Evolutionary conservation across 2,797 vertebrate genomes (phyloP).

Genomic region (Gadopsis bispinosus): DNA sequence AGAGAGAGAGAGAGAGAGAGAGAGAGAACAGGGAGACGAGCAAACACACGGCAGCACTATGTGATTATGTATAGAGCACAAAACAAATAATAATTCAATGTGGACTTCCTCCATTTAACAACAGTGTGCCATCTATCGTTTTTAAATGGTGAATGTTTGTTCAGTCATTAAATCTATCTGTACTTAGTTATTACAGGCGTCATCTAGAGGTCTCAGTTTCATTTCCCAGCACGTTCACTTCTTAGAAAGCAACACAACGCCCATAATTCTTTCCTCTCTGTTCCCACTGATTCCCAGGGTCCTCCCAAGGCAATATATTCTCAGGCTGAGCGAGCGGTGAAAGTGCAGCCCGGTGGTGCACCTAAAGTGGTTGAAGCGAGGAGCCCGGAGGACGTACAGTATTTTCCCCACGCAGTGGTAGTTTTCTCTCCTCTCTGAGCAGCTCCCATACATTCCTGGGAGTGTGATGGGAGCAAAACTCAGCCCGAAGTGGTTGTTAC

Average conservation of each 20-base stretch:
- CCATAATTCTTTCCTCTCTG: conserved; percentile 36
- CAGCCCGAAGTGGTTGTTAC: conserved; percentile 69
- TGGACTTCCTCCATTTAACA: neutral
- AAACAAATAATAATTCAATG: neutral
- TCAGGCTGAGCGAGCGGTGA: conserved; percentile 52
- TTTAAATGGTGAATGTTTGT: neutral
- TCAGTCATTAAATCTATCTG: conserved; percentile 19
- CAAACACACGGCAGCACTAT: neutral
- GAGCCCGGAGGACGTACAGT: conserved; percentile 49
- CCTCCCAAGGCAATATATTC: conserved; percentile 46
- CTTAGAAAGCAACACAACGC: conserved; percentile 47
- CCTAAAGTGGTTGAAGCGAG: conserved; percentile 55
- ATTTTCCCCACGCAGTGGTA: conserved; percentile 66
- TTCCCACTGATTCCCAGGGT: conserved; percentile 66
- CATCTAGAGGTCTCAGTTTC: conserved; percentile 28
- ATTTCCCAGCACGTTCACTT: conserved; percentile 38
- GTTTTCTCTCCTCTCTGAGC: conserved; percentile 67
- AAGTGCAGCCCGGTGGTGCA: conserved; percentile 54
- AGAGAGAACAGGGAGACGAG: too few relatives aligned
- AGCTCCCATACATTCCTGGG: conserved; percentile 79
- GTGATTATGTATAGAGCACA: neutral
- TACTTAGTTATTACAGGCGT: neutral
- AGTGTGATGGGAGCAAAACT: conserved; percentile 45
- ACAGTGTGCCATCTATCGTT: neutral
- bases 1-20: too few relatives aligned